Conservation (phyloP, 2,797 vertebrate species). For the Amblyopsis hoosieri region DNA sequence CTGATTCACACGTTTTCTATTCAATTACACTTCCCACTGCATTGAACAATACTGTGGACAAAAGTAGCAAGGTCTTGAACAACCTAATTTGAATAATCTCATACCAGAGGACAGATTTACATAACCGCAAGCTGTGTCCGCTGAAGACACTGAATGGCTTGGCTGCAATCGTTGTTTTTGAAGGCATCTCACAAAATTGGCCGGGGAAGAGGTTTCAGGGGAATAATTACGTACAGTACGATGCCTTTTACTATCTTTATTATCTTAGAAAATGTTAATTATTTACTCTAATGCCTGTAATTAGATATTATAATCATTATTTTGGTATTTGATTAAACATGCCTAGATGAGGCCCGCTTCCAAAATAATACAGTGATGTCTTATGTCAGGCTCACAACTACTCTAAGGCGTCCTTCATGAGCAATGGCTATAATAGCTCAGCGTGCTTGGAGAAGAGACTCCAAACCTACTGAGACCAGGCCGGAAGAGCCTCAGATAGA, state of each 20-base stretch:
- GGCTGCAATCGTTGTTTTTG: slow-evolving; percentile 25
- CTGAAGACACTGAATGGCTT: slow-evolving; percentile 27
- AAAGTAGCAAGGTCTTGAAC: slow-evolving; percentile 40
- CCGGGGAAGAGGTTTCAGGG: slow-evolving; percentile 8
- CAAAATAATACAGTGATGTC: slow-evolving; percentile 10
- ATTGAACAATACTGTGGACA: slow-evolving; percentile 36
- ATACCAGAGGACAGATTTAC: slow-evolving; percentile 41
- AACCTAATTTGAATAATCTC: slow-evolving; percentile 56
- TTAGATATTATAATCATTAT: background rate
- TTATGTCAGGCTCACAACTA: slow-evolving; percentile 36
- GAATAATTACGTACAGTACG: slow-evolving; percentile 16
- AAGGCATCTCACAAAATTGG: slow-evolving; percentile 23
- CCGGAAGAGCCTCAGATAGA: slow-evolving; percentile 60
- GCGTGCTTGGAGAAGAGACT: slow-evolving; percentile 47
- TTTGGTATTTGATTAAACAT: background rate
- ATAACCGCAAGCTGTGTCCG: slow-evolving; percentile 47
- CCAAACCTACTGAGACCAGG: slow-evolving; percentile 39
- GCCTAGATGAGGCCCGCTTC: background rate
- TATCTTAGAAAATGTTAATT: background rate
- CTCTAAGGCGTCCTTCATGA: slow-evolving; percentile 36
- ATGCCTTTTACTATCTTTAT: slow-evolving; percentile 3
- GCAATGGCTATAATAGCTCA: slow-evolving; percentile 30
- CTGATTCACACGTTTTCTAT: slow-evolving; percentile 42
- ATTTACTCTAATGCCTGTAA: background rate
- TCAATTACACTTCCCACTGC: slow-evolving; percentile 39